A percentile compares a stretch with the other conserved stretches of the same genome.
Evolutionary conservation across 1,140 invertebrate genomes (phyloP).

Genomic region (Achatina immaculata): DNA sequence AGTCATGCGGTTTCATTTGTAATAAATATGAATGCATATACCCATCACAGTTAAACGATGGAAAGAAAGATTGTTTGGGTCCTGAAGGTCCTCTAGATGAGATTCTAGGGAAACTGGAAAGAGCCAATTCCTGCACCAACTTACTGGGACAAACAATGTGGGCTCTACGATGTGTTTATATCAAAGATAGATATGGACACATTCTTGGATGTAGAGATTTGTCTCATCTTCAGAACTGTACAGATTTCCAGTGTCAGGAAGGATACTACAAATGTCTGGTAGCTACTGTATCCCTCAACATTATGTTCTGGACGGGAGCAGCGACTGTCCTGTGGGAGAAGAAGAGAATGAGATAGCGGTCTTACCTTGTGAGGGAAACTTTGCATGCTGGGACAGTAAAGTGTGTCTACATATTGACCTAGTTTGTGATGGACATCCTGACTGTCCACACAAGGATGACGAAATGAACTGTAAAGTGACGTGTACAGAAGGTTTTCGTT

Average conservation of each 20-base stretch:
- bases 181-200: background rate
- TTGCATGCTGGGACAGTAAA: background rate
- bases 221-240: constrained; percentile 3
- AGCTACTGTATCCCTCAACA: constrained; percentile 13
- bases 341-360: background rate
- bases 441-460: constrained; percentile 10
- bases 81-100: background rate
- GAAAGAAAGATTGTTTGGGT: background rate
- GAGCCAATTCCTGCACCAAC: background rate
- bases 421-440: constrained; percentile 5
- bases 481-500: background rate
- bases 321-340: constrained; percentile 1
- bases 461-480: background rate
- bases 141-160: background rate
- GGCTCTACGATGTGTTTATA: background rate
- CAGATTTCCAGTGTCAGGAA: background rate
- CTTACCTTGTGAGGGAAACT: background rate
- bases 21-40: background rate
- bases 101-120: background rate
- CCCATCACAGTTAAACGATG: background rate
- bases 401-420: background rate
- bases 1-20: background rate
- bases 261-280: background rate
- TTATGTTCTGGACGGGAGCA: background rate
- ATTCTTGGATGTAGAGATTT: background rate